Percentiles rank a stretch among this genome's conserved stretches.
Conservation (phyloP, 1,140 invertebrate genomes). For the Ceratitis capitata region DNA sequence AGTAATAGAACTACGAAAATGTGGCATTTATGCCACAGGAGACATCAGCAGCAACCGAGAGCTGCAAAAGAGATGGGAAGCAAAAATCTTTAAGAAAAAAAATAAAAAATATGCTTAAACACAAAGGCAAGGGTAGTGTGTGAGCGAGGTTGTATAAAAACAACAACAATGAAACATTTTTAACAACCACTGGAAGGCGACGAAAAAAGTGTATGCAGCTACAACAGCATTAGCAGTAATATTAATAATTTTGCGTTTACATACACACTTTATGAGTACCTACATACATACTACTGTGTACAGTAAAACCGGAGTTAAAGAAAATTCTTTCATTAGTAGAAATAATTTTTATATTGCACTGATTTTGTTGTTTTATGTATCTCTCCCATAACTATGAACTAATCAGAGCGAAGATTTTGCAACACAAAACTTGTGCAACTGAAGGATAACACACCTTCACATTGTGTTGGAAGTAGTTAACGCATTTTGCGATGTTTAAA, state of each 20-base stretch:
- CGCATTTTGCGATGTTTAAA: too few relatives aligned
- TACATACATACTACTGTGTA: neutral
- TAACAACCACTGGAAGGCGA: neutral
- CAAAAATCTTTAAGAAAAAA: neutral
- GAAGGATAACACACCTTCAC: too few relatives aligned
- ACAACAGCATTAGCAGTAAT: neutral
- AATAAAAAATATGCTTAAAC: neutral
- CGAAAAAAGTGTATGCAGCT: neutral
- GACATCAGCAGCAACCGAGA: neutral
- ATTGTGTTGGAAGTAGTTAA: too few relatives aligned
- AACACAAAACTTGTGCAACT: too few relatives aligned
- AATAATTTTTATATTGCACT: too few relatives aligned
- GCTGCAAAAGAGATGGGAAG: neutral
- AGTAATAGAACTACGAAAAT: conserved; percentile 22
- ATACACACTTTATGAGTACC: neutral
- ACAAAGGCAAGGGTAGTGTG: neutral
- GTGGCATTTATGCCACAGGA: neutral
- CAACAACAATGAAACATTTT: neutral
- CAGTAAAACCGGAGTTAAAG: too few relatives aligned
- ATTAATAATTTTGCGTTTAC: neutral
- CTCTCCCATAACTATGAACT: too few relatives aligned
- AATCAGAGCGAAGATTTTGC: too few relatives aligned
- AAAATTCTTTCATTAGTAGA: too few relatives aligned
- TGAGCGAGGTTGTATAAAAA: neutral
- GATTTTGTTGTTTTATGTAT: too few relatives aligned